Evolutionary conservation across 2,888 invertebrate genomes (phyloP).

Genomic region (Tipula lateralis): DNA sequence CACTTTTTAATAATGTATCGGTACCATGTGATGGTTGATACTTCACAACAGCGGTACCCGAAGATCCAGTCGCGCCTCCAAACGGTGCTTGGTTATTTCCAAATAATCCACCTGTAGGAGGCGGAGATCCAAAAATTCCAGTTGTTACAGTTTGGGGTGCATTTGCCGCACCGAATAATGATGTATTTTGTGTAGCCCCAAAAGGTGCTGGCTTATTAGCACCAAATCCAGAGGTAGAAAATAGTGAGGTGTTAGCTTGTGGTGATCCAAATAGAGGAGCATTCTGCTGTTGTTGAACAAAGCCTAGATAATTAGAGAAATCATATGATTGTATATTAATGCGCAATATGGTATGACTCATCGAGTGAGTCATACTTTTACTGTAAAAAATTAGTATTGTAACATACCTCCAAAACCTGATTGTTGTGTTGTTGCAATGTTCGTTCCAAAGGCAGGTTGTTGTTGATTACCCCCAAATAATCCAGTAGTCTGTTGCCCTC

Average conservation of each 20-base stretch:
- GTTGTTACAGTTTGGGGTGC: conserved; percentile 50
- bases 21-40: conserved; percentile 82
- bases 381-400: not conserved
- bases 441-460: conserved; percentile 60
- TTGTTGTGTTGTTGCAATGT: conserved; percentile 49
- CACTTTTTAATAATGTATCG: conserved; percentile 88
- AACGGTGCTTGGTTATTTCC: conserved; percentile 48
- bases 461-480: conserved; percentile 61
- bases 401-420: conserved; percentile 46
- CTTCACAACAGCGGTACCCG: conserved; percentile 72
- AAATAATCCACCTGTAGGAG: conserved; percentile 52
- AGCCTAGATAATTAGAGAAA: conserved; percentile 36
- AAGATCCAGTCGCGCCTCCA: conserved; percentile 40
- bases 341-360: not conserved
- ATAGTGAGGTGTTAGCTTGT: conserved; percentile 55
- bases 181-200: conserved; percentile 45
- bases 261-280: conserved; percentile 58
- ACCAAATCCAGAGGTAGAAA: conserved; percentile 59
- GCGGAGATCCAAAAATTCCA: conserved; percentile 60
- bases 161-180: conserved; percentile 55
- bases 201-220: conserved; percentile 51
- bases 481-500: conserved; percentile 49
- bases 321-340: not conserved
- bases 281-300: conserved; percentile 51
- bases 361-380: not conserved